A percentile compares a stretch with the other conserved stretches of the same genome.
Conservation (phyloP, 1,140 invertebrate species). For the Drosophila watanabei region DNA sequence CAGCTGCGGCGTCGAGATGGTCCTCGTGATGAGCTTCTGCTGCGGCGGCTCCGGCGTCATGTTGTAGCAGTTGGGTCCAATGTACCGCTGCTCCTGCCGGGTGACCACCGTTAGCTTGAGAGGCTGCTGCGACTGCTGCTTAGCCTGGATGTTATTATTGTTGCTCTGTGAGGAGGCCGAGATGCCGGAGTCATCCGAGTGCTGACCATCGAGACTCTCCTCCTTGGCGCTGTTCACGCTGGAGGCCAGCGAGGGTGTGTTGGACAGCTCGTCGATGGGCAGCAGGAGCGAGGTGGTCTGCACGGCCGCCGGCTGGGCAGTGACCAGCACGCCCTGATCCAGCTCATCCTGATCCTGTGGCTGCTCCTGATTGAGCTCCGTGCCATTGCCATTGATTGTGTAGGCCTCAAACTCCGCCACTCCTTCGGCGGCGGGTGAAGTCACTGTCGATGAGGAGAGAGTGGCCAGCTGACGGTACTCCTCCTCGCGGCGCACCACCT, state of each 20-base stretch:
- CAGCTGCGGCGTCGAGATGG: slow-evolving; percentile 88
- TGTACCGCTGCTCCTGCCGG: slow-evolving; percentile 75
- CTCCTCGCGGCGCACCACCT: slow-evolving; percentile 89
- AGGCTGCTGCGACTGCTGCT: slow-evolving; percentile 25
- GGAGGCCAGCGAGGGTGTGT: slow-evolving; percentile 69
- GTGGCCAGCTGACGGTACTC: slow-evolving; percentile 89
- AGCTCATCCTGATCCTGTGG: not conserved
- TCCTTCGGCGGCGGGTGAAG: slow-evolving; percentile 5
- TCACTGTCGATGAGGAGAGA: slow-evolving; percentile 66
- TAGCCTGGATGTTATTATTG: slow-evolving; percentile 34
- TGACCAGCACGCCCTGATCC: slow-evolving; percentile 55
- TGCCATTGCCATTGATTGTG: slow-evolving; percentile 53
- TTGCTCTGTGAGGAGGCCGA: slow-evolving; percentile 75
- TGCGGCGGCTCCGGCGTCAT: slow-evolving; percentile 86
- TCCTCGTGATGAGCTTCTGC: slow-evolving; percentile 87
- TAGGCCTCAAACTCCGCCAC: slow-evolving; percentile 72
- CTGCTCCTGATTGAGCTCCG: slow-evolving; percentile 12
- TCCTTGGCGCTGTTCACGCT: slow-evolving; percentile 78
- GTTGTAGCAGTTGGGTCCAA: slow-evolving; percentile 84
- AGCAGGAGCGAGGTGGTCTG: slow-evolving; percentile 47
- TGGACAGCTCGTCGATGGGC: slow-evolving; percentile 70
- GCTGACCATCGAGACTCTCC: slow-evolving; percentile 78
- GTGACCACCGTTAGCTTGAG: slow-evolving; percentile 54
- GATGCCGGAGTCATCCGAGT: slow-evolving; percentile 81
- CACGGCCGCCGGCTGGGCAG: slow-evolving; percentile 59